These are phyloP conservation scores for Diaphora mendica DNA, from an alignment of 2,888 invertebrate genomes.

Conservation along the genomic window DNA sequence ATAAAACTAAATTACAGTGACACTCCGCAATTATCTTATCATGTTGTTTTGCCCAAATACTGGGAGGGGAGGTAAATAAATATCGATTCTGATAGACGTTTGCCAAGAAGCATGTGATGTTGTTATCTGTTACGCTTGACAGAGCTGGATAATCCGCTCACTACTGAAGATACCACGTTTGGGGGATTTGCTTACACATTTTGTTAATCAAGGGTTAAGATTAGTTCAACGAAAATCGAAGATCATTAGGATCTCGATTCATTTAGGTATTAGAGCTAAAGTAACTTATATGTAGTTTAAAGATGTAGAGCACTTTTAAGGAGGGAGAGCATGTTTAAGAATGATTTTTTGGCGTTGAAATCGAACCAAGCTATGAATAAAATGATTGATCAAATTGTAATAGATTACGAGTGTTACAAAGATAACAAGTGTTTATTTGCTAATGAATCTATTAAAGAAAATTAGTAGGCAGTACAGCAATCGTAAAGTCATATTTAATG, in stretches of 20 bases:
- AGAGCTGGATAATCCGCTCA: constrained; percentile 70
- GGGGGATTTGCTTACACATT: constrained; percentile 65
- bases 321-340: background rate
- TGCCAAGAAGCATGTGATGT: constrained; percentile 57
- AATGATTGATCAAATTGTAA: too few species aligned
- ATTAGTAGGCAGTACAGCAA: background rate
- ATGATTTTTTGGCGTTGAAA: background rate
- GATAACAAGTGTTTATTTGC: background rate
- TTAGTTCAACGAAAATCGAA: constrained; percentile 55
- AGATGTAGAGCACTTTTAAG: background rate
- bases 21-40: constrained; percentile 52
- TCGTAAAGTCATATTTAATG: background rate
- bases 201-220: constrained; percentile 68
- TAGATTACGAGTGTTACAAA: too few species aligned
- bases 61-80: constrained; percentile 49
- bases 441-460: background rate
- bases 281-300: background rate
- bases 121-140: constrained; percentile 69
- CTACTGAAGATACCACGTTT: constrained; percentile 69
- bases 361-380: too few species aligned
- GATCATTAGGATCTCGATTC: constrained; percentile 44
- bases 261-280: constrained; percentile 5
- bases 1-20: constrained; percentile 41
- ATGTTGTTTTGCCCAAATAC: constrained; percentile 50
- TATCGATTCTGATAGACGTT: constrained; percentile 51